These are phyloP conservation scores for Kryphioiulus occultus DNA, from an alignment of 2,888 invertebrate species.

Conservation along the genomic window DNA sequence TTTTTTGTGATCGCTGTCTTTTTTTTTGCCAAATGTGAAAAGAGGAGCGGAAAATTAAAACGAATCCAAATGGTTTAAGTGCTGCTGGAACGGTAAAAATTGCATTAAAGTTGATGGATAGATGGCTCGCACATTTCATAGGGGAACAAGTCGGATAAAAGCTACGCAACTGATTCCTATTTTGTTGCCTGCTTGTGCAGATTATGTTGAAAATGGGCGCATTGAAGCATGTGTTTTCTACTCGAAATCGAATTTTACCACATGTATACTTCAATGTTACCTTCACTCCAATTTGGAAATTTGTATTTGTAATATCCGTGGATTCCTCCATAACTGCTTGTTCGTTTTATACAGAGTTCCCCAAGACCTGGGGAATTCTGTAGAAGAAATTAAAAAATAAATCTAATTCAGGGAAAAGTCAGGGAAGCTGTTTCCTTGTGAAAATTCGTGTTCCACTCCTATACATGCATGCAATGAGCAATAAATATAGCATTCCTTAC, in stretches of 20 bases:
- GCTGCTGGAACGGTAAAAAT: constrained; percentile 16
- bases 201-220: too few species aligned
- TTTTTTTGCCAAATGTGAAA: constrained; percentile 12
- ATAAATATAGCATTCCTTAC: too few species aligned
- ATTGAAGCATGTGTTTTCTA: neutral
- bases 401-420: too few species aligned
- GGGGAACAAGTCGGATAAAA: neutral
- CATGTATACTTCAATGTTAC: neutral
- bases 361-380: too few species aligned
- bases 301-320: too few species aligned
- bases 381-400: too few species aligned
- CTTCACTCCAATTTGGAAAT: too few species aligned
- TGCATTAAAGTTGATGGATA: constrained; percentile 31
- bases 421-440: too few species aligned
- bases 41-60: constrained; percentile 31
- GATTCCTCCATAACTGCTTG: too few species aligned
- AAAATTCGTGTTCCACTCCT: too few species aligned
- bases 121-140: neutral
- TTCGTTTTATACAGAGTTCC: too few species aligned
- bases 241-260: neutral
- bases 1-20: constrained; percentile 7
- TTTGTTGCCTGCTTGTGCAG: neutral
- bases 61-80: constrained; percentile 31
- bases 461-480: too few species aligned
- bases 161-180: neutral